phyloP scores from a whole-genome alignment of 2,888 invertebrate genomes.

The Drosophila mimica region DNA sequence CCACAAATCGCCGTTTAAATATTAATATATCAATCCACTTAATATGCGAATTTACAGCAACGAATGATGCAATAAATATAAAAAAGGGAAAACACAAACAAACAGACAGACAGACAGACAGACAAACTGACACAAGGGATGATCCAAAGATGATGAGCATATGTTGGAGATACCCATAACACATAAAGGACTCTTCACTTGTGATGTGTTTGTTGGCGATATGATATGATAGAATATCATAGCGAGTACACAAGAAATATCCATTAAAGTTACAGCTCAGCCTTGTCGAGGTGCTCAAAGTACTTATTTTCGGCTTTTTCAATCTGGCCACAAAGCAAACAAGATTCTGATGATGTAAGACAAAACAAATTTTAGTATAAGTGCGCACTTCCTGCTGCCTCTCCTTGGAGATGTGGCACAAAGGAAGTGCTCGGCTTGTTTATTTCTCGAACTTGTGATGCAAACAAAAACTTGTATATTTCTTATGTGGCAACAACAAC shows the following conservation, averaged over 20 bases:
- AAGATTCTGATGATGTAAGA: slow-evolving; percentile 41
- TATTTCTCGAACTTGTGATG: slow-evolving; percentile 25
- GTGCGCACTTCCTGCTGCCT: slow-evolving; percentile 56
- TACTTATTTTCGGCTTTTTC: slow-evolving; percentile 11
- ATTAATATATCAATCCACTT: slow-evolving; percentile 85
- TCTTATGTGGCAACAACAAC: slow-evolving; percentile 7
- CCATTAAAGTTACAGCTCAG: slow-evolving; percentile 30
- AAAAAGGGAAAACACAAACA: slow-evolving; percentile 50
- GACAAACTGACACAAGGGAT: neutral
- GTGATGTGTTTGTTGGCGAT: slow-evolving; percentile 44
- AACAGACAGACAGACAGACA: slow-evolving; percentile 25
- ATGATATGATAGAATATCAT: slow-evolving; percentile 20
- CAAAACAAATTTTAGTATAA: slow-evolving; percentile 62
- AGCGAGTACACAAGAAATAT: slow-evolving; percentile 41
- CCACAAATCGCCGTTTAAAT: slow-evolving; percentile 84
- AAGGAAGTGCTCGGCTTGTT: slow-evolving; percentile 34
- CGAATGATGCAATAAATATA: slow-evolving; percentile 78
- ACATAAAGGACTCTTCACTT: slow-evolving; percentile 37
- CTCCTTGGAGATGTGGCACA: slow-evolving; percentile 12
- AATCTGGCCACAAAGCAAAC: slow-evolving; percentile 42
- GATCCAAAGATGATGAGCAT: slow-evolving; percentile 56
- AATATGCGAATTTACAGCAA: slow-evolving; percentile 80
- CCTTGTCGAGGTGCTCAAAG: neutral
- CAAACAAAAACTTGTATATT: slow-evolving; percentile 28
- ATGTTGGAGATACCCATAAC: slow-evolving; percentile 34